Evolutionary conservation across 2,888 invertebrate genomes (phyloP).

Genomic region (Gari tellinella): DNA sequence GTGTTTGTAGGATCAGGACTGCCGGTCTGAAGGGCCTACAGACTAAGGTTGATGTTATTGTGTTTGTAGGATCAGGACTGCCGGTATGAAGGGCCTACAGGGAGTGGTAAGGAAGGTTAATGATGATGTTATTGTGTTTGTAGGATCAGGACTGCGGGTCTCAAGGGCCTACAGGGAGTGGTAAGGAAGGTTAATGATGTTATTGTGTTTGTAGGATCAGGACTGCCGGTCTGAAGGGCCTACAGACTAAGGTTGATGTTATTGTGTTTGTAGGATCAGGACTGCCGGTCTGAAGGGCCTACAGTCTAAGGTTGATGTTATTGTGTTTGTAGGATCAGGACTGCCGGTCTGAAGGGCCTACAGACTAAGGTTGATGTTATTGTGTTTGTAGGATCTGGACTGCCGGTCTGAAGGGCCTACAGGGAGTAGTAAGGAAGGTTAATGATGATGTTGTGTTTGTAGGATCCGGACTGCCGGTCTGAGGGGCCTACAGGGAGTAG

Average conservation of each 20-base stretch:
- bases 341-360: constrained; percentile 96
- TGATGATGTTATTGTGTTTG: constrained; percentile 89
- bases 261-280: constrained; percentile 89
- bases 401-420: constrained; percentile 96
- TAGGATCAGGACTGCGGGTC: constrained; percentile 96
- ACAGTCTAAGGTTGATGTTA: constrained; percentile 85
- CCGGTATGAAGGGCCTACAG: constrained; percentile 95
- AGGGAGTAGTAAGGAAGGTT: constrained; percentile 98
- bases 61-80: constrained; percentile 91
- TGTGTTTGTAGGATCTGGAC: constrained; percentile 89
- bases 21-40: constrained; percentile 96
- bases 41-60: constrained; percentile 74
- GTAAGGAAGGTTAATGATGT: constrained; percentile 98
- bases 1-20: constrained; percentile 89
- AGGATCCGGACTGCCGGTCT: constrained; percentile 97
- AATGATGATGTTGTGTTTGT: constrained; percentile 91
- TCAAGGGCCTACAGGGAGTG: constrained; percentile 96
- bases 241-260: constrained; percentile 87
- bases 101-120: constrained; percentile 99
- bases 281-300: constrained; percentile 96
- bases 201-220: constrained; percentile 88
- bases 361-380: constrained; percentile 85
- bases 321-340: constrained; percentile 89
- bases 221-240: constrained; percentile 96
- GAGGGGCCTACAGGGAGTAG: constrained; percentile 96